Base-by-base conservation (phyloP, 2,888 invertebrate species). In the Dorcus hopei region DNA sequence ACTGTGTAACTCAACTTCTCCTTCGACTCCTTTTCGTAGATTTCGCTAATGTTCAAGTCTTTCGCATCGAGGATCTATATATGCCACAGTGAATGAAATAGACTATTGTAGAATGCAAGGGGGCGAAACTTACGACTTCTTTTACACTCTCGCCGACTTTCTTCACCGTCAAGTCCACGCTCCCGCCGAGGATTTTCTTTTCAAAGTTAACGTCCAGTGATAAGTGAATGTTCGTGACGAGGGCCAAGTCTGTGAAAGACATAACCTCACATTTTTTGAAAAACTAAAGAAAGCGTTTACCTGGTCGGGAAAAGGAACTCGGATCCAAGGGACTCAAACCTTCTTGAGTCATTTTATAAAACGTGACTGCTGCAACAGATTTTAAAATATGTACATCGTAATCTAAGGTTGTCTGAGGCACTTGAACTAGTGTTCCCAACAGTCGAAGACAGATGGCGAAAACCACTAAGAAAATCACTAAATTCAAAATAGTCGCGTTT, bases 261-360 rank as follows among this genome's bases (percentile, higher is more conserved):
- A 47, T 9, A 38, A 14, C 39, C 11, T 26, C n/a, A 42, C 26
- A 19, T 39, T 33, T 11, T 38, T 19, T 2, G 1, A 38, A 16
- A 52, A 19, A 14, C 48, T 38, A 14, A 26, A 14, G 2, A 38
- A 38, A 1, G 26, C 6, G 11, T 50, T 79, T 81, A 85, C 93
- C 91, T 66, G 93, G 91, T 69, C 88, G 83, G 2, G 93, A 89
- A 78, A 85, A 93, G 0, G 93, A 93, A 72, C 87, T 90, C 0
- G 94, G 93, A 82, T 94, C 94, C 58, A 83, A 78, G 52, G 86
- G 86, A 78, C 91, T 90, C 66, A 91, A 79, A 68, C 74, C 73
- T 68, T 70, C 64, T 68, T 9, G 52, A 52, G 61, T 19, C 66
- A 68, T 64, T 60, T 53, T 59, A 33, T 1, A 33, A 33, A 33